Conservation (phyloP, 2,888 invertebrate species). For the Coleophora deauratella region DNA sequence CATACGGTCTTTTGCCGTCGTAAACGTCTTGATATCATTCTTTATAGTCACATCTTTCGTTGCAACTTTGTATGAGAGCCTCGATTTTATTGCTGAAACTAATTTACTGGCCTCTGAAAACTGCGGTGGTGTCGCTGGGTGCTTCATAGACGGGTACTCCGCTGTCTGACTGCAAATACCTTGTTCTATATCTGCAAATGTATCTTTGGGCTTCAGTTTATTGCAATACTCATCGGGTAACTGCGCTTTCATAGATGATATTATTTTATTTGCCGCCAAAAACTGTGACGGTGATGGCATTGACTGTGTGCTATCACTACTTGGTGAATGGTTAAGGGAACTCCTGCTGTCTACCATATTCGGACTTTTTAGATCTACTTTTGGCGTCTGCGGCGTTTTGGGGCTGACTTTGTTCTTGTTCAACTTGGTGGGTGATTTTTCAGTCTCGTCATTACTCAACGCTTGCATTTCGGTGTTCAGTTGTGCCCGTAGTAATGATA, state of each 20-base stretch:
- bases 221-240: slow-evolving; percentile 50
- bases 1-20: slow-evolving; percentile 46
- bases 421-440: slow-evolving; percentile 25
- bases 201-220: slow-evolving; percentile 49
- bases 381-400: slow-evolving; percentile 21
- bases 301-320: slow-evolving; percentile 48
- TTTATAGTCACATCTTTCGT: slow-evolving; percentile 32
- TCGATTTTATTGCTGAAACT: slow-evolving; percentile 61
- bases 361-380: slow-evolving; percentile 35
- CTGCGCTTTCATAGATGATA: slow-evolving; percentile 64
- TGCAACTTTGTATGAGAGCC: slow-evolving; percentile 41
- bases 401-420: slow-evolving; percentile 26
- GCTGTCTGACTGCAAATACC: slow-evolving; percentile 58
- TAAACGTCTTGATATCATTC: slow-evolving; percentile 24
- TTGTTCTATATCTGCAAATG: slow-evolving; percentile 61
- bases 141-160: slow-evolving; percentile 57
- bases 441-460: slow-evolving; percentile 12
- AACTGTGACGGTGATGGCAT: slow-evolving; percentile 60
- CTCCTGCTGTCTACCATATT: slow-evolving; percentile 35
- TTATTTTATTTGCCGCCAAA: slow-evolving; percentile 61
- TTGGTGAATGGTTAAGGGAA: slow-evolving; percentile 40
- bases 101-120: slow-evolving; percentile 63
- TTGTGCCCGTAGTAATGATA: slow-evolving; percentile 38
- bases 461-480: slow-evolving; percentile 33
- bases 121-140: slow-evolving; percentile 62